phyloP scores from a whole-genome alignment of 1,140 invertebrate species.

The Gryllus bimaculatus region DNA sequence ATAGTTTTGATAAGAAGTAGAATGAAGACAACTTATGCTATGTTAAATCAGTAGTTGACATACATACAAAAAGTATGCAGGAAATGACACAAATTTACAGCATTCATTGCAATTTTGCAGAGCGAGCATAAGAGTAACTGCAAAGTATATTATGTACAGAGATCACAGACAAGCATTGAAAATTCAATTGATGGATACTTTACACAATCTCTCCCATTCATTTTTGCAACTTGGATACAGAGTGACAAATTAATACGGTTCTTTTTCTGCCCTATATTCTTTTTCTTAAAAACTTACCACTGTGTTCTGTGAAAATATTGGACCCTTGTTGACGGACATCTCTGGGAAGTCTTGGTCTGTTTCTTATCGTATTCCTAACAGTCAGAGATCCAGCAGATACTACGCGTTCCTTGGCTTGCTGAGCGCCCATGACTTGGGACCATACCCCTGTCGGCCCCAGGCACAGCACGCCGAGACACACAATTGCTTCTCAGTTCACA shows the following conservation, averaged over 20 bases:
- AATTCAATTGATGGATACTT: too few relatives aligned
- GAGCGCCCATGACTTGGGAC: conserved; percentile 61
- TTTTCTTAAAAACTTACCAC: conserved; percentile 47
- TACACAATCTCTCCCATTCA: too few relatives aligned
- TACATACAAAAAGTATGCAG: too few relatives aligned
- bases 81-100: too few relatives aligned
- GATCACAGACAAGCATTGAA: too few relatives aligned
- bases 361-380: conserved; percentile 50
- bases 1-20: too few relatives aligned
- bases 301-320: conserved; percentile 86
- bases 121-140: too few relatives aligned
- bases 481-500: conserved; percentile 21
- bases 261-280: neutral
- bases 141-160: too few relatives aligned
- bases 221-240: too few relatives aligned
- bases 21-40: too few relatives aligned
- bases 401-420: conserved; percentile 76
- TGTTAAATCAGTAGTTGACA: too few relatives aligned
- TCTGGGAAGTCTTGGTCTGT: conserved; percentile 59
- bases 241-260: neutral
- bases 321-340: conserved; percentile 67
- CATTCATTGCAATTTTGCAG: too few relatives aligned
- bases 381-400: conserved; percentile 51
- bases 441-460: conserved; percentile 28
- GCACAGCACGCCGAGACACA: conserved; percentile 27